Evolutionary conservation across 2,113 vertebrate species (phyloP).

Genomic region (Puffinus mauretanicus): DNA sequence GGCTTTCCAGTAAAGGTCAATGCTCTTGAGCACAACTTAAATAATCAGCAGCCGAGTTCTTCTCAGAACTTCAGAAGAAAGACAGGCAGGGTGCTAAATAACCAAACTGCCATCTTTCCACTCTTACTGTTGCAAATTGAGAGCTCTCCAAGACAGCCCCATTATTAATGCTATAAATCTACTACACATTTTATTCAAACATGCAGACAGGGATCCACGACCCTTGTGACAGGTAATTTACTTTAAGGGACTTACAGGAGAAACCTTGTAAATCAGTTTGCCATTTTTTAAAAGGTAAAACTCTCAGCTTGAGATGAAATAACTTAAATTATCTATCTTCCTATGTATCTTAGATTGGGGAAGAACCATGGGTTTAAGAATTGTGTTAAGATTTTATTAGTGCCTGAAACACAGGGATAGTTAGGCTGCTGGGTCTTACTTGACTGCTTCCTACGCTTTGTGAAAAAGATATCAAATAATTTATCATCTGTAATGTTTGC

Average conservation of each 20-base stretch:
- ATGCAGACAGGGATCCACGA: conserved; percentile 37
- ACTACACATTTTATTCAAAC: conserved; percentile 40
- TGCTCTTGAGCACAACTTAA: neutral
- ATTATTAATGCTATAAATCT: conserved; percentile 60
- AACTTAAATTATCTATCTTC: neutral
- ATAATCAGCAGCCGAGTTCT: neutral
- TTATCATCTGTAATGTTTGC: conserved; percentile 9
- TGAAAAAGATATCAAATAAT: neutral
- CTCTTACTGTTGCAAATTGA: conserved; percentile 33
- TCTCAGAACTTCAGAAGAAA: neutral
- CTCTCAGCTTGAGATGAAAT: neutral
- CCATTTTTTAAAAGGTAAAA: neutral
- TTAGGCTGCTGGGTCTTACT: neutral
- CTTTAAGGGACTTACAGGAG: conserved; percentile 38
- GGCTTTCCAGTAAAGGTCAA: neutral
- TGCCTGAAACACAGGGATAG: neutral
- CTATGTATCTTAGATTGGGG: neutral
- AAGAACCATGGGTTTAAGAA: neutral
- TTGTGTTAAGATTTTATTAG: neutral
- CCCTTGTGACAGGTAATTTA: conserved; percentile 54
- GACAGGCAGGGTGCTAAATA: conserved; percentile 14
- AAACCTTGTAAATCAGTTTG: conserved; percentile 62
- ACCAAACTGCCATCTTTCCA: neutral
- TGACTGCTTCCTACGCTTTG: neutral
- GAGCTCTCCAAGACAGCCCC: conserved; percentile 41